Percentiles rank a stretch among this genome's conserved stretches.
Evolutionary conservation across 2,888 invertebrate species (phyloP).

Genomic region (Heliconius charithonia): DNA sequence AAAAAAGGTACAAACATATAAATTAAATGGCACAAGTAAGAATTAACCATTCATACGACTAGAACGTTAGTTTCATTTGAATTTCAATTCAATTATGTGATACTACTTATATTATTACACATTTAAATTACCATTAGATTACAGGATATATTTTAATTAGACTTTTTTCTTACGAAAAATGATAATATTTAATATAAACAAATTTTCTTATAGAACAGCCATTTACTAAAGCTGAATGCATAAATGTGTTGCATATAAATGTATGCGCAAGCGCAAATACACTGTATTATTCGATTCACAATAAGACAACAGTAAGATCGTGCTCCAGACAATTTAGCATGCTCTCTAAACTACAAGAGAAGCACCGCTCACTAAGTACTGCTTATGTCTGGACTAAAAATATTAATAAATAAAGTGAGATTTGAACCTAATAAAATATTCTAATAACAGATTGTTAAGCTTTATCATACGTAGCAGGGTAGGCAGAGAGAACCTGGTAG

Average conservation of each 20-base stretch:
- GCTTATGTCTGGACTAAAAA: neutral
- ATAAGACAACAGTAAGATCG: neutral
- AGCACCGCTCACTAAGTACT: neutral
- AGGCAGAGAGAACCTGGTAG: too few relatives aligned
- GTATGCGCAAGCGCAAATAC: neutral
- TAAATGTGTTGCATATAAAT: neutral
- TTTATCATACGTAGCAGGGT: too few relatives aligned
- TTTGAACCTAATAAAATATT: neutral
- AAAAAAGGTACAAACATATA: too few relatives aligned
- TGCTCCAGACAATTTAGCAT: constrained; percentile 1
- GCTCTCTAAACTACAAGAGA: neutral
- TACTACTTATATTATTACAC: too few relatives aligned
- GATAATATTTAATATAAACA: neutral
- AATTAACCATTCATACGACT: too few relatives aligned
- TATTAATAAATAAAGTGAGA: neutral
- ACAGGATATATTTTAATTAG: neutral
- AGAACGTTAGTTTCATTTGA: too few relatives aligned
- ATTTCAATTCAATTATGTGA: too few relatives aligned
- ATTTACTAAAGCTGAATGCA: neutral
- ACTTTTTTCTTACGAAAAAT: too few relatives aligned
- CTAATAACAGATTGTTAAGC: too few relatives aligned
- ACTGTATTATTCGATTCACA: neutral
- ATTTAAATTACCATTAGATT: too few relatives aligned
- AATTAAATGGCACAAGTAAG: too few relatives aligned
- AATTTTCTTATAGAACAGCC: neutral